Conservation (phyloP, 2,113 vertebrate genomes). For the Prunella fulvescens region DNA sequence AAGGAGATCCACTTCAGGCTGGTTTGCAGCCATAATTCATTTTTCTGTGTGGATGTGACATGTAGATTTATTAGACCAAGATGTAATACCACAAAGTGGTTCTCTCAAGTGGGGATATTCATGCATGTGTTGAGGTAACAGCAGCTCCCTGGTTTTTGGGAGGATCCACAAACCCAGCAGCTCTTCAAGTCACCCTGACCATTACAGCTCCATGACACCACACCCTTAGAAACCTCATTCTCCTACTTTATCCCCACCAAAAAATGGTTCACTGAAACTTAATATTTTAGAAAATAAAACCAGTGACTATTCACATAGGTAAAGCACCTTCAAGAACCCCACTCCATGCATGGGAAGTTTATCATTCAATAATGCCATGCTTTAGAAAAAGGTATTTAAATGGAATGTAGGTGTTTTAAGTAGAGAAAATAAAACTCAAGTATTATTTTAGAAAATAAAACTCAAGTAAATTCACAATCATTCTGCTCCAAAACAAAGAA, state of each 20-base stretch:
- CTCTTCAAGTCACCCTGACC: background rate
- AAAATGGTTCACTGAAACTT: background rate
- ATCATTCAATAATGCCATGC: background rate
- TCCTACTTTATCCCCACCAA: background rate
- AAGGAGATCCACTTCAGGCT: background rate
- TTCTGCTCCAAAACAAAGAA: too few relatives aligned
- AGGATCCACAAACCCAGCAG: background rate
- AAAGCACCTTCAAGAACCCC: background rate
- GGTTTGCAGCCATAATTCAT: background rate
- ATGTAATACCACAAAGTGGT: background rate
- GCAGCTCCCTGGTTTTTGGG: background rate
- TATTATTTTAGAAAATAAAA: too few relatives aligned
- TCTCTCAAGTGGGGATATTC: background rate
- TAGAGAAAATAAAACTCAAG: background rate
- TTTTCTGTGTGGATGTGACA: background rate
- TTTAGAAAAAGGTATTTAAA: background rate
- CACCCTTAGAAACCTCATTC: background rate
- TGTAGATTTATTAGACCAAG: slow-evolving; percentile 9
- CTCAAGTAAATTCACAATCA: too few relatives aligned
- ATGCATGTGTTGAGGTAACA: background rate
- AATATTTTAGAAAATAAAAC: too few relatives aligned
- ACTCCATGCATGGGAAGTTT: background rate
- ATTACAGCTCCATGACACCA: background rate
- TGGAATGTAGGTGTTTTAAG: background rate
- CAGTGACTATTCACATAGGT: background rate